Base-by-base conservation (phyloP, 2,888 invertebrate genomes). In the Eudasyphora cyanicolor region DNA sequence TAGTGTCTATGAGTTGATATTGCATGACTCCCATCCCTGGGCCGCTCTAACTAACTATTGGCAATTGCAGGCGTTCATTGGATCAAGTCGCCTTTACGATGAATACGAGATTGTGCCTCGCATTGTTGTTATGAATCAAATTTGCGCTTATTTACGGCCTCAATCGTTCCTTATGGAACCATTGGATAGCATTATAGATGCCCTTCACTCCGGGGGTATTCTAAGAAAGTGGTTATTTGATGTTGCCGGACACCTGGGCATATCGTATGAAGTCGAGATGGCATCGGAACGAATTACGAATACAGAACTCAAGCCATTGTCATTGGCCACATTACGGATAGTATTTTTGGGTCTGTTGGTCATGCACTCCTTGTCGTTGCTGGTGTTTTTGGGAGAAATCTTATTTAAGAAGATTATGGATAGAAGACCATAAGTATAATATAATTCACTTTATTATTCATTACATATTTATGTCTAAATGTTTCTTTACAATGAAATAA, bases 21-120 rank as follows among this genome's bases (percentile, higher is more conserved):
- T 49, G 27, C 12, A 51, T 2, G 7, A 7, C 0, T n/a, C 49
- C 4, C n/a, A 29, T 12, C 42, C 42, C 1, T 29, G 60, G 10
- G 84, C 81, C 10, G 78, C 75, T 6, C 38, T 84, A 2, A 78
- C 84, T 35, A 84, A 76, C 38, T 76, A 78, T 57, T 81, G 74
- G 78, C 74, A 74, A n/a, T 78, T 76, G 35, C 71, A 78, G 32
- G 70, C 70, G 42, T 81, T 57, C 17, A 38, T 78, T 12, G 69
- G 49, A 14, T 14, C 60, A 0, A 17, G 54, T 2, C 62, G 62
- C 8, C 62, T 29, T 4, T 62, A 77, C 32, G 49, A 67, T 32
- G 75, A 71, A 27, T 81, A 81, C 27, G 29, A 76, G 42, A 21
- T 79, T 10, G 12, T 81, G 10, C 71, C 84, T 0, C 21, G 35